These are phyloP conservation scores for Nannospalax galili DNA, from an alignment of 2,113 vertebrate genomes.

Conservation along the genomic window DNA sequence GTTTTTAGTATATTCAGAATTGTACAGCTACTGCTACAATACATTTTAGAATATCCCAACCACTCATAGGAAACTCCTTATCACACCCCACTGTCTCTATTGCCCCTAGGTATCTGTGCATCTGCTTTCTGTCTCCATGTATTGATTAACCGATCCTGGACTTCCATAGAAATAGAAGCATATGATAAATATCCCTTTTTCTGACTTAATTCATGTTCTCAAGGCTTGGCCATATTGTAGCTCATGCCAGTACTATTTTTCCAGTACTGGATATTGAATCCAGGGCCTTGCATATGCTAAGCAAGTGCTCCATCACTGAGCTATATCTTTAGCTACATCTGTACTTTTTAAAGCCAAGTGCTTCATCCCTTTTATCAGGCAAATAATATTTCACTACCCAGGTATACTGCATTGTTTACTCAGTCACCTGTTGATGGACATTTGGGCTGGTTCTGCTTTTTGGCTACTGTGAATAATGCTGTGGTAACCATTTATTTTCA, in stretches of 20 bases:
- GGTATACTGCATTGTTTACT: not conserved
- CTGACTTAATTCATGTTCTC: not conserved
- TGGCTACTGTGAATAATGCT: not conserved
- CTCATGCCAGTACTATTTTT: not conserved
- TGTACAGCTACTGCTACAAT: not conserved
- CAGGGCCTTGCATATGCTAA: not conserved
- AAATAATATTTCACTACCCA: not conserved
- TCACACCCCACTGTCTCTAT: not conserved
- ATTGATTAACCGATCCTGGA: no score
- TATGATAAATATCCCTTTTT: not conserved
- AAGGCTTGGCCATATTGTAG: accelerated
- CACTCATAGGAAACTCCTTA: not conserved
- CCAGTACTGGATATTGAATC: not conserved
- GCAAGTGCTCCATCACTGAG: not conserved
- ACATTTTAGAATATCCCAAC: not conserved
- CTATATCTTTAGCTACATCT: not conserved
- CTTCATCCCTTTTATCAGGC: not conserved
- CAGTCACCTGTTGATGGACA: not conserved
- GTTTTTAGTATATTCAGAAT: not conserved
- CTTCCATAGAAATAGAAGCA: not conserved
- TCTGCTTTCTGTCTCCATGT: not conserved
- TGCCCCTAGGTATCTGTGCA: no score
- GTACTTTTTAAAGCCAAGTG: not conserved
- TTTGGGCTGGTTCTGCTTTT: not conserved
- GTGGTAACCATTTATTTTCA: not conserved